A percentile compares a stretch with the other conserved stretches of the same genome.
Conservation (phyloP, 2,797 vertebrate species). For the Argya squamiceps region DNA sequence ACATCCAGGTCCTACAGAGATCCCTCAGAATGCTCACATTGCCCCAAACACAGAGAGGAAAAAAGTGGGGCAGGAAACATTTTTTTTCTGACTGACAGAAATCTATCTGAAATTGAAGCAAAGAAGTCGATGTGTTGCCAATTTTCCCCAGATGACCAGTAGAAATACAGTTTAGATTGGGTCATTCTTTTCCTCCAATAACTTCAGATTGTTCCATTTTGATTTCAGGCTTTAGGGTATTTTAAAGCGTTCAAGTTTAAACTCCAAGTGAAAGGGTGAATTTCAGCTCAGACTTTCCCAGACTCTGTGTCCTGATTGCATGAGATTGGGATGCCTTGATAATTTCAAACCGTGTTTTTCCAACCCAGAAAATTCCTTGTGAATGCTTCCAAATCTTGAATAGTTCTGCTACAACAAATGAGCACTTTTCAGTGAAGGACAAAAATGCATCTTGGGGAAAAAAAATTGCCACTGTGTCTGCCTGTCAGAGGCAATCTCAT, state of each 20-base stretch:
- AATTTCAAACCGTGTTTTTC: not conserved
- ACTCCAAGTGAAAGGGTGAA: not conserved
- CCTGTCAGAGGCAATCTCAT: constrained; percentile 48
- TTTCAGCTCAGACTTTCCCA: not conserved
- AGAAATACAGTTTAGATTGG: not conserved
- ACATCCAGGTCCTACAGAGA: not conserved
- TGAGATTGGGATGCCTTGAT: not conserved
- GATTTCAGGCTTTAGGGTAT: not conserved
- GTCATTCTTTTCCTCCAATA: constrained; percentile 7
- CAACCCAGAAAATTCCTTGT: not conserved
- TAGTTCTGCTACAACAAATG: constrained; percentile 16
- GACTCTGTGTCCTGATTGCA: not conserved
- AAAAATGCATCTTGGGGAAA: not conserved
- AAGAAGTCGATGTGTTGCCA: not conserved
- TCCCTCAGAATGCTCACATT: fast-evolving
- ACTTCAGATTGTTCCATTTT: constrained; percentile 26
- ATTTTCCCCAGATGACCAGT: constrained; percentile 18
- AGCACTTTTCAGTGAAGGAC: constrained; percentile 20
- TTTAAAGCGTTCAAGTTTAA: not conserved
- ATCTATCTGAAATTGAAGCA: not conserved
- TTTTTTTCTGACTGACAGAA: not conserved
- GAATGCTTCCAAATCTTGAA: not conserved
- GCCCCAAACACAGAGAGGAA: not conserved
- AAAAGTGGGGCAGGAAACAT: not conserved
- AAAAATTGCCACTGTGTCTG: not conserved